Base-by-base conservation (phyloP, 2,888 invertebrate species). In the Octodonta nipae region DNA sequence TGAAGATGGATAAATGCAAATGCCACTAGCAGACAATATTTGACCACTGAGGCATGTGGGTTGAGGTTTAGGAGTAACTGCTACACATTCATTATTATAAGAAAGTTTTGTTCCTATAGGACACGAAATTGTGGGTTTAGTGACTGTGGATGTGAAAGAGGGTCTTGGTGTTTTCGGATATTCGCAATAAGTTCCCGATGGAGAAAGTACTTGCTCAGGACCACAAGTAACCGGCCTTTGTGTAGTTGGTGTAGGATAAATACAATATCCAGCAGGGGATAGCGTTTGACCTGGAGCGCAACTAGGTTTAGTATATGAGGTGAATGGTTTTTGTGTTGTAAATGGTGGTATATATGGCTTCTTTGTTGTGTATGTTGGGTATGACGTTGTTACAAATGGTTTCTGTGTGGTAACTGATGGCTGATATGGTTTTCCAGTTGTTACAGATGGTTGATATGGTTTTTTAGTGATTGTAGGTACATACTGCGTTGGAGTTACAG, bases 401-500 rank as follows among this genome's bases (percentile, higher is more conserved):
- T 42, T 43, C 30, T 36, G 36, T 36, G 33, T 34, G 24, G 41
- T 37, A 32, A 35, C 34, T 30, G 26, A 43, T 34, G 42, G 40
- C 32, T 42, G 41, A 38, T 40, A 42, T 41, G 42, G 39, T 43
- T 39, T n/a, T 42, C 26, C 33, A 32, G 41, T 35, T 39, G 40
- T 39, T 40, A 41, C 26, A 34, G 37, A 37, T 43, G 39, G 38
- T 32, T 40, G 35, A 36, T 39, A 40, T 40, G 46, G 41, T 42
- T 33, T 37, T 36, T 41, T 36, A 38, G 43, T 45, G 32, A 37
- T 36, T 32, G 42, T 41, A 33, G 49, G 45, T 46, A 47, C 46
- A 47, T 49, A 49, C 43, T 41, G 38, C 42, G 44, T 43, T 38
- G 45, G 35, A 6, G 33, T 32, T 13, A 30, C 35, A 27, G 50